Evolutionary conservation across 2,113 vertebrate genomes (phyloP).

Genomic region (Chlorodrepanis virens): DNA sequence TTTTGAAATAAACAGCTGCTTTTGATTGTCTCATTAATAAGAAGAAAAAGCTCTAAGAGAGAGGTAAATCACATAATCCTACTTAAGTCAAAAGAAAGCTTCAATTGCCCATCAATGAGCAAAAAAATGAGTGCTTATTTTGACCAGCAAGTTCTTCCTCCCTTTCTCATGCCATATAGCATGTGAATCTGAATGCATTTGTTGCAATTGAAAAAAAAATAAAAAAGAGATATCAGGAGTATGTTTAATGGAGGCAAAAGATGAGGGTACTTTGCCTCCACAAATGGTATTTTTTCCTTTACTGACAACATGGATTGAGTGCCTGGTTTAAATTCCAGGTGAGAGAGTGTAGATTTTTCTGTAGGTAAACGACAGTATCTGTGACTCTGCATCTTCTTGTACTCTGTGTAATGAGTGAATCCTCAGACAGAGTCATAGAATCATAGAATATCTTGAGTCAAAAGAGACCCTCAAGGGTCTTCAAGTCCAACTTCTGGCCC

Average conservation of each 20-base stretch:
- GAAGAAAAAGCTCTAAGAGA: neutral
- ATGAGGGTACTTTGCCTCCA: neutral
- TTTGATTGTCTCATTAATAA: neutral
- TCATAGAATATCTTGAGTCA: neutral
- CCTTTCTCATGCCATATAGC: neutral
- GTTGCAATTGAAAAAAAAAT: neutral
- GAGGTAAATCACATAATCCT: neutral
- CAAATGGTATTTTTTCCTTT: neutral
- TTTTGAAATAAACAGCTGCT: neutral
- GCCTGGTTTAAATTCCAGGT: neutral
- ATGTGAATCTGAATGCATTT: neutral
- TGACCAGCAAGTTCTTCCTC: neutral
- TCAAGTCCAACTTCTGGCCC: neutral
- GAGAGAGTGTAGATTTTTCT: neutral
- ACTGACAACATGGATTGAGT: rapidly evolving
- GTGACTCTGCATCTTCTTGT: rapidly evolving
- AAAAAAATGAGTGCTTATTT: neutral
- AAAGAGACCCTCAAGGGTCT: neutral
- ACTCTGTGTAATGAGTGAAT: neutral
- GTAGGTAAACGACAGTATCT: neutral
- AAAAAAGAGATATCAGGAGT: rapidly evolving
- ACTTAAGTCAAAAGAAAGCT: neutral
- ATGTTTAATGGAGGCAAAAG: neutral
- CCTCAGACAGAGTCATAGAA: neutral
- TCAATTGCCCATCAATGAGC: neutral